Conservation (phyloP, 2,888 invertebrate genomes). For the Tigriopus californicus region DNA sequence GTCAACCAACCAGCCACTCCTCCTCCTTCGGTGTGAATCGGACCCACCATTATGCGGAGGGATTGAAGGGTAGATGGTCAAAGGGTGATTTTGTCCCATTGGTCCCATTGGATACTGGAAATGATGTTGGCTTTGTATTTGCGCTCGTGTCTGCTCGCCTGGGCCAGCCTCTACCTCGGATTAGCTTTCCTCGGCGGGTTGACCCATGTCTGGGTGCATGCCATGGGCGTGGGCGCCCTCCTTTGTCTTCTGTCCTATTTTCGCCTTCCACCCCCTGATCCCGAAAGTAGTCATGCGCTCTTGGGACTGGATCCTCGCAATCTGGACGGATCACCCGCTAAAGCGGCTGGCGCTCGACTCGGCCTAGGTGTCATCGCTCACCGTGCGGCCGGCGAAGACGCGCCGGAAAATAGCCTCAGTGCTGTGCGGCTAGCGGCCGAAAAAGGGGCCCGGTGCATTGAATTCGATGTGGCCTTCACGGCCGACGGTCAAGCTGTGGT, state of each 20-base stretch:
- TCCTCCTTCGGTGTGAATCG: no score
- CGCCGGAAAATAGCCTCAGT: conserved; percentile 56
- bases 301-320: conserved; percentile 6
- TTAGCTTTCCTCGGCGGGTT: background rate
- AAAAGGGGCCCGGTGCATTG: conserved; percentile 50
- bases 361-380: conserved; percentile 46
- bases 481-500: conserved; percentile 52
- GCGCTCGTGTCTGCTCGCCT: background rate
- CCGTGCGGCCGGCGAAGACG: conserved; percentile 52
- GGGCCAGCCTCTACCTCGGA: background rate
- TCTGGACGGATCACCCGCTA: background rate
- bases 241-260: conserved; percentile 4
- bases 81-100: no score
- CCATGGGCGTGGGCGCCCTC: background rate
- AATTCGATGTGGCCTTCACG: conserved; percentile 54
- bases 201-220: background rate
- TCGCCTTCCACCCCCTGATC: background rate
- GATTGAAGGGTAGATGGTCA: no score
- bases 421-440: conserved; percentile 46
- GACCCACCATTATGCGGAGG: no score
- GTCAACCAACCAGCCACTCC: no score
- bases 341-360: conserved; percentile 18
- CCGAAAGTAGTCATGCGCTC: background rate
- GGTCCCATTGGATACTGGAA: no score
- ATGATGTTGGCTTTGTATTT: background rate